Evolutionary conservation across 1,140 invertebrate genomes (phyloP).

Genomic region (Subanguina moxae): DNA sequence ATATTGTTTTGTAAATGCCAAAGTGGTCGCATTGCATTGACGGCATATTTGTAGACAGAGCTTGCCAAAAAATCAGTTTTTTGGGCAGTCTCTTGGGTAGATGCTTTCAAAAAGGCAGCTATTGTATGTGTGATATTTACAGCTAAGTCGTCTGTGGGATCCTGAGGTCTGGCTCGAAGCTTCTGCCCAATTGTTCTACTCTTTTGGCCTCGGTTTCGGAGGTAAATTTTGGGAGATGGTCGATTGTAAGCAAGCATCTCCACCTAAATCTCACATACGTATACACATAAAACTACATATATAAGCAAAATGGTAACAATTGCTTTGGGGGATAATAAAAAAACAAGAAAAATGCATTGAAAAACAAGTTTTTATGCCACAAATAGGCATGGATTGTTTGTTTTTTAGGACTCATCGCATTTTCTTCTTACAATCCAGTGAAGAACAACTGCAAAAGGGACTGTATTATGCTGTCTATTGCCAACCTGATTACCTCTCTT

Average conservation of each 20-base stretch:
- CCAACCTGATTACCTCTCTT: constrained; percentile 91
- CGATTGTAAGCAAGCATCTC: neutral
- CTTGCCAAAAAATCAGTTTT: no score
- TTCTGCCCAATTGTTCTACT: constrained; percentile 95
- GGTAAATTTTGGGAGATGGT: constrained; percentile 38
- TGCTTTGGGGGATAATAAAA: neutral
- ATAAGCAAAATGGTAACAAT: neutral
- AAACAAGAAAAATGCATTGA: constrained; percentile 8
- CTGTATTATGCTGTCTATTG: constrained; percentile 84
- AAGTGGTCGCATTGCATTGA: constrained; percentile 21
- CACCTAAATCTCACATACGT: neutral
- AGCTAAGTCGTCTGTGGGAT: constrained; percentile 49
- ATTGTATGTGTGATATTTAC: constrained; percentile 20
- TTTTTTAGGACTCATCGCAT: constrained; percentile 75
- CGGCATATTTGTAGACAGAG: no score
- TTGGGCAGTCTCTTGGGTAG: no score
- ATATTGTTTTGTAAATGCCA: constrained; percentile 25
- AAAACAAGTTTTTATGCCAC: constrained; percentile 4
- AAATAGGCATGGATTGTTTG: neutral
- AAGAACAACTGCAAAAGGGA: constrained; percentile 93
- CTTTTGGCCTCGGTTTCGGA: constrained; percentile 86
- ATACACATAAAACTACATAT: neutral
- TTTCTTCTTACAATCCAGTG: constrained; percentile 89
- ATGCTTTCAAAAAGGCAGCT: neutral
- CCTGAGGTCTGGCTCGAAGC: constrained; percentile 83